phyloP scores from a whole-genome alignment of 2,888 invertebrate genomes.

The Platynereis dumerilii region DNA sequence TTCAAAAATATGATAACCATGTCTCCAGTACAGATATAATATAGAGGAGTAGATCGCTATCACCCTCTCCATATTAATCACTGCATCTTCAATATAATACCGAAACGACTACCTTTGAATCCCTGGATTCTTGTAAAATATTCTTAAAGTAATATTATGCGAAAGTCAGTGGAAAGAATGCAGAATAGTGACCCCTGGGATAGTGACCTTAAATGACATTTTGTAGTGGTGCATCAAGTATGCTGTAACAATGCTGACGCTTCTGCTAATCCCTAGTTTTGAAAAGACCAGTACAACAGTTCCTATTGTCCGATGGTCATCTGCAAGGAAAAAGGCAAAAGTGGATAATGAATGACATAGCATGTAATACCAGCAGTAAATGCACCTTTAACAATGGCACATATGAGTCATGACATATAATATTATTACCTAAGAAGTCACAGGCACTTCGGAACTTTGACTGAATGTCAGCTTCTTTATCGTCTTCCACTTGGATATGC shows the following conservation, averaged over 20 bases:
- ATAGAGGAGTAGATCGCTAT: too few relatives aligned
- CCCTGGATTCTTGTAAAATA: too few relatives aligned
- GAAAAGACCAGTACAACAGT: constrained; percentile 56
- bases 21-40: too few relatives aligned
- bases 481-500: constrained; percentile 52
- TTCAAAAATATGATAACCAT: too few relatives aligned
- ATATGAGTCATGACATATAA: not conserved
- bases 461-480: constrained; percentile 48
- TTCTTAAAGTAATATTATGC: too few relatives aligned
- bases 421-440: constrained; percentile 53
- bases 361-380: not conserved
- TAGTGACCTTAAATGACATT: constrained; percentile 46
- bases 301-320: constrained; percentile 44
- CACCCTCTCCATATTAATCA: too few relatives aligned
- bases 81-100: too few relatives aligned
- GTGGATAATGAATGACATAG: too few relatives aligned
- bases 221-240: constrained; percentile 52
- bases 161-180: too few relatives aligned
- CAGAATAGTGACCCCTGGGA: too few relatives aligned
- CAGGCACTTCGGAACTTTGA: constrained; percentile 51
- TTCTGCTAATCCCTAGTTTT: constrained; percentile 55
- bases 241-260: constrained; percentile 56
- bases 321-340: constrained; percentile 35
- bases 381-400: not conserved
- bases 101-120: too few relatives aligned